Evolutionary conservation across 2,888 invertebrate genomes (phyloP).

Genomic region (Griposia aprilina): DNA sequence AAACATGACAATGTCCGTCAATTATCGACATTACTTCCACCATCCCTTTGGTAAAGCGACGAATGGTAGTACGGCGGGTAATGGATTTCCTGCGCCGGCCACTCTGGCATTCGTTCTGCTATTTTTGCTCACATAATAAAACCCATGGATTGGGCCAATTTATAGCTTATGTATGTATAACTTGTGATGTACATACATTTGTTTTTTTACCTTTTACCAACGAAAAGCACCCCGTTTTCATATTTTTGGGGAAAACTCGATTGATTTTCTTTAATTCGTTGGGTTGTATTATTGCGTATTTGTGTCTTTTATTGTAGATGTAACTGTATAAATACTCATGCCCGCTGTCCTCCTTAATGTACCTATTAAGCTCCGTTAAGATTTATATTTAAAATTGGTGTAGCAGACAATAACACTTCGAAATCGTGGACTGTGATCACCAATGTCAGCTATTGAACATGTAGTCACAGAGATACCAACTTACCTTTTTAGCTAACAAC

Average conservation of each 20-base stretch:
- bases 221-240: slow-evolving; percentile 1
- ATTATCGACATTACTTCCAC: slow-evolving; percentile 58
- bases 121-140: slow-evolving; percentile 76
- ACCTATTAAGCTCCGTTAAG: too few species aligned
- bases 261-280: neutral
- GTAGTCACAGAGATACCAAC: too few species aligned
- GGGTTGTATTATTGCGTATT: neutral
- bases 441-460: too few species aligned
- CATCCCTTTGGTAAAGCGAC: slow-evolving; percentile 54
- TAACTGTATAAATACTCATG: too few species aligned
- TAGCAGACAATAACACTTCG: too few species aligned
- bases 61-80: slow-evolving; percentile 72
- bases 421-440: too few species aligned
- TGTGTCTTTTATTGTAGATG: neutral
- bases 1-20: slow-evolving; percentile 35
- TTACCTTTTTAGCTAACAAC: too few species aligned
- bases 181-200: slow-evolving; percentile 47
- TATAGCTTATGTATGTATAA: slow-evolving; percentile 66
- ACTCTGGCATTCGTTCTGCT: slow-evolving; percentile 73
- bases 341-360: too few species aligned
- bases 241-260: neutral
- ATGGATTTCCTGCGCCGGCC: slow-evolving; percentile 82
- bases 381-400: too few species aligned
- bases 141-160: slow-evolving; percentile 72
- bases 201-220: slow-evolving; percentile 2